These are phyloP conservation scores for Aleiodes alternator DNA, from an alignment of 2,888 invertebrate species.

Conservation along the genomic window DNA sequence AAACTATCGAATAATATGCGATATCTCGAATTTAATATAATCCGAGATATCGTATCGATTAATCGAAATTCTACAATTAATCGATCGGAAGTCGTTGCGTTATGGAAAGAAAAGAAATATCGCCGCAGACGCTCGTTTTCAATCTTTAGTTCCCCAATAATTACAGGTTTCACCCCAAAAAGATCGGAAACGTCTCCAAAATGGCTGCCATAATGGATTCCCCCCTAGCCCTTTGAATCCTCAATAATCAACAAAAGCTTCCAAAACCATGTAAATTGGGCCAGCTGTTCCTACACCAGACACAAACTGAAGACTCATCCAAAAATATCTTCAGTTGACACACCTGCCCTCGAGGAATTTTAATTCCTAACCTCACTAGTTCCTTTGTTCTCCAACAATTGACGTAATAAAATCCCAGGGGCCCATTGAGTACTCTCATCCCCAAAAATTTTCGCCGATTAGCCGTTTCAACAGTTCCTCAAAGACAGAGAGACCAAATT, in stretches of 20 bases:
- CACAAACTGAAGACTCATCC: neutral
- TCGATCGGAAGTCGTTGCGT: no score
- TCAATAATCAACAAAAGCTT: constrained; percentile 41
- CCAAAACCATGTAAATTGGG: constrained; percentile 51
- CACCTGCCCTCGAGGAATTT: constrained; percentile 28
- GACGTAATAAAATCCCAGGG: neutral
- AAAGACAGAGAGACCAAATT: neutral
- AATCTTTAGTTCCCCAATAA: no score
- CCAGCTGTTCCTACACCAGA: constrained; percentile 49
- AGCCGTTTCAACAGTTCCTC: neutral
- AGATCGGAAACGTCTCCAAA: neutral
- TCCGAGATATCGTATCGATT: no score
- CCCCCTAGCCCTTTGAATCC: constrained; percentile 14
- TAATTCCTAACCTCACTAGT: constrained; percentile 9
- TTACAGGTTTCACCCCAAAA: no score
- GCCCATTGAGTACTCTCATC: neutral
- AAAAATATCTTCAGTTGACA: neutral
- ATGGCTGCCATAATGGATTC: constrained; percentile 3
- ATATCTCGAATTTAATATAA: no score
- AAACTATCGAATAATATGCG: no score
- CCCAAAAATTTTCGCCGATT: neutral
- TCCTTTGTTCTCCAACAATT: constrained; percentile 13
- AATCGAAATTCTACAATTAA: no score
- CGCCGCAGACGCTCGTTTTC: no score
- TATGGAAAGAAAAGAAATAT: no score